Evolutionary conservation across 2,113 vertebrate species (phyloP).

Genomic region (Rhabdomys dilectus): DNA sequence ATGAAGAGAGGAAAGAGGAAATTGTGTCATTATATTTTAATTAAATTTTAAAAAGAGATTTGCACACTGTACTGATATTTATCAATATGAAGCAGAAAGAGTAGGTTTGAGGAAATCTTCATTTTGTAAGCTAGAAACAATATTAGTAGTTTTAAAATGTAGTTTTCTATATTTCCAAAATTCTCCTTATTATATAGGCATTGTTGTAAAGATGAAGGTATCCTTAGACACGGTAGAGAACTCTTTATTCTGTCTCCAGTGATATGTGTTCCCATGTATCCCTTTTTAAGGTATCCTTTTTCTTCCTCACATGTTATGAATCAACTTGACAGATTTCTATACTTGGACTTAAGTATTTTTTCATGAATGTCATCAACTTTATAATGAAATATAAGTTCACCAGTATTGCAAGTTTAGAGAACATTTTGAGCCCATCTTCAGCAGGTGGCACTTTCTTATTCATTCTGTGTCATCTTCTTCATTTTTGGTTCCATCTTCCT

Average conservation of each 20-base stretch:
- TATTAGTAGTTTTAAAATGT: neutral
- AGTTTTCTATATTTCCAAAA: neutral
- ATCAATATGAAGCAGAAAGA: neutral
- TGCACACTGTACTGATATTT: neutral
- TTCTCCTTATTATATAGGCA: neutral
- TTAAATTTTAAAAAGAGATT: neutral
- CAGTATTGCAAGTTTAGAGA: neutral
- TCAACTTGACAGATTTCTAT: neutral
- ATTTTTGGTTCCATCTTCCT: neutral
- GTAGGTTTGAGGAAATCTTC: neutral
- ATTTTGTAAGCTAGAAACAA: neutral
- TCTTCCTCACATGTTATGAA: conserved; percentile 37
- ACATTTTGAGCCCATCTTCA: conserved; percentile 15
- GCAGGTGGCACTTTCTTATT: neutral
- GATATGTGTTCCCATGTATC: conserved; percentile 11
- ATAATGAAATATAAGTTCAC: conserved; percentile 21
- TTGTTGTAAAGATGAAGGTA: neutral
- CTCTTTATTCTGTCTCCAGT: neutral
- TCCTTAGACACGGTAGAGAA: conserved; percentile 26
- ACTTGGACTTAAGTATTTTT: conserved; percentile 33
- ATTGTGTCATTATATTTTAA: neutral
- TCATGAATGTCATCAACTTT: neutral
- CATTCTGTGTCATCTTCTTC: neutral
- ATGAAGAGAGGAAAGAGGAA: neutral
- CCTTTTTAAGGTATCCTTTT: neutral